Base-by-base conservation (phyloP, 1,140 invertebrate species). In the Brachionus manjavacas region DNA sequence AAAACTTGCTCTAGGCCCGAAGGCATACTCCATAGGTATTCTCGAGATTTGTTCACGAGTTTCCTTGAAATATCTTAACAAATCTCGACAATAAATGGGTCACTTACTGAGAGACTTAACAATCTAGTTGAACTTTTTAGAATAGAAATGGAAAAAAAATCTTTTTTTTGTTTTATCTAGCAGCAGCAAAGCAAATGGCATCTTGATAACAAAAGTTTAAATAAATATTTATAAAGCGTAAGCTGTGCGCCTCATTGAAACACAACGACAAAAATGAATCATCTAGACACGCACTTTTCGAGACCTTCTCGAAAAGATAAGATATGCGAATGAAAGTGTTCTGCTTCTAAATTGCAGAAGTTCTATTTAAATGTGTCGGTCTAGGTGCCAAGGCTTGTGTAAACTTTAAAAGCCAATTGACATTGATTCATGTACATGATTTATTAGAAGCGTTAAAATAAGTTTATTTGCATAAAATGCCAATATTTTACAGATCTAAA, bases 201-300 rank as follows among this genome's bases (percentile, higher is more conserved):
- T 72, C 68, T 72, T 72, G 68, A 72, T 72, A 72, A 68, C n/a
- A 72, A 41, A 72, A 72, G 68, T 72, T 72, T 72, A 72, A 46
- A 72, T 43, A 72, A 72, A 72, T 72, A 72, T 72, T 72, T 72
- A 72, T 72, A 72, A 41, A 72, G 35, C 12, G 31, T 31, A 28
- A 68, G 31, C 25, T 68, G 66, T 60, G 52, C 52, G 52, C 52
- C 52, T 60, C 52, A 60, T 60, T 60, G 52, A 60, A 60, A 60
- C 52, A 23, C 16, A 20, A 60, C 9, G 52, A 60, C 52, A 20
- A 60, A 9, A 8, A 60, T 60, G 16, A 60, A 60, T 60, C 52
- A 60, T 60, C 52, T 60, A 46, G 14, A 46, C 43, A 12, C 9
- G 43, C 43, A 31, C 28, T 4, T n/a, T n/a, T 31, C 28, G 28